A percentile compares a stretch with the other conserved stretches of the same genome.
These are phyloP conservation scores for Blastobasis adustella DNA, from an alignment of 2,888 invertebrate species.

Conservation along the genomic window DNA sequence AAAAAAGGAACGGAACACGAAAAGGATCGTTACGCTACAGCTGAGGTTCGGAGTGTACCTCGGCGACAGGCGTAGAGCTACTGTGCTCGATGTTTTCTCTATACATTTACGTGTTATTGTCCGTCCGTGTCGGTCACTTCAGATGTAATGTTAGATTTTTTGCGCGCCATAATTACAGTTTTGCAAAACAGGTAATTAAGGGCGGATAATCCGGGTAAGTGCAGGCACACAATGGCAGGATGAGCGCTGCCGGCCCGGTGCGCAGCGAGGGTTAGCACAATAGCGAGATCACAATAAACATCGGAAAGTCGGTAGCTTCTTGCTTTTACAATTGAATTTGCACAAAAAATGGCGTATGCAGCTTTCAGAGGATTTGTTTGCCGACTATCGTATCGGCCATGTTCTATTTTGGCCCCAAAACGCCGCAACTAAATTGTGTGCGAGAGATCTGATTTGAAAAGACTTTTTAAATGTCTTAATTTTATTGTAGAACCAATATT, in stretches of 20 bases:
- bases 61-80: too few species aligned
- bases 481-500: too few species aligned
- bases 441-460: too few species aligned
- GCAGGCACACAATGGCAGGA: slow-evolving; percentile 43
- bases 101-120: too few species aligned
- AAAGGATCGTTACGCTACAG: too few species aligned
- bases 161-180: slow-evolving; percentile 45
- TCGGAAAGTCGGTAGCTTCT: slow-evolving; percentile 72
- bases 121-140: slow-evolving; percentile 42
- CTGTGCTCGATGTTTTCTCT: too few species aligned
- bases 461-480: too few species aligned
- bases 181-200: slow-evolving; percentile 68
- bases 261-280: slow-evolving; percentile 46
- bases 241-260: slow-evolving; percentile 47
- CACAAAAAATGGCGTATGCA: slow-evolving; percentile 36
- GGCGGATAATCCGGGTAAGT: slow-evolving; percentile 60
- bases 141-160: slow-evolving; percentile 45
- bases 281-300: slow-evolving; percentile 54
- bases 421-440: too few species aligned
- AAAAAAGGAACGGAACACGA: too few species aligned
- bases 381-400: too few species aligned
- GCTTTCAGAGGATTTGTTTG: slow-evolving; percentile 28
- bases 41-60: too few species aligned
- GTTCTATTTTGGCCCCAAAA: too few species aligned
- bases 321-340: slow-evolving; percentile 47